phyloP scores from a whole-genome alignment of 2,797 vertebrate genomes.

The Nannoperca obscura region DNA sequence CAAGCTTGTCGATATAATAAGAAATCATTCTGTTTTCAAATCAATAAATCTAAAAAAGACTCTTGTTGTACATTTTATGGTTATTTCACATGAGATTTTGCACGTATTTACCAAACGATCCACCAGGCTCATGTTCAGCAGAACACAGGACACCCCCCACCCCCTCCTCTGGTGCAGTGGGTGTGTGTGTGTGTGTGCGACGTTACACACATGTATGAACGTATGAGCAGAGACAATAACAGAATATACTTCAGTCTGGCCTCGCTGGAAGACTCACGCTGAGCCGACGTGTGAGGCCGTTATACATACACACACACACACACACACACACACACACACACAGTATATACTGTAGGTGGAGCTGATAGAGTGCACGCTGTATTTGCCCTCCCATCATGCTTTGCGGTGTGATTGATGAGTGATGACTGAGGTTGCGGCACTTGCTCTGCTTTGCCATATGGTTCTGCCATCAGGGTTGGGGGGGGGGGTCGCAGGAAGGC shows the following conservation, averaged over 20 bases:
- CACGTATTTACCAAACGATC: background rate
- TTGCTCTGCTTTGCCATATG: constrained; percentile 44
- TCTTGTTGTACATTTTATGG: too few species aligned
- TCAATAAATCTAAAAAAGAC: too few species aligned
- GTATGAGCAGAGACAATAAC: constrained; percentile 8
- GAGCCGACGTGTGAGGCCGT: constrained; percentile 40
- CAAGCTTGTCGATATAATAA: background rate
- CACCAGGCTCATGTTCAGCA: background rate
- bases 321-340: background rate
- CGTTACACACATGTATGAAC: constrained; percentile 15
- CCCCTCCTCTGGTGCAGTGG: constrained; percentile 26
- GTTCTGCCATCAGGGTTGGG: constrained; percentile 21
- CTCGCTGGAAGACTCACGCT: constrained; percentile 55
- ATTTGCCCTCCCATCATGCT: constrained; percentile 69
- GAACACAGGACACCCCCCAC: constrained; percentile 21
- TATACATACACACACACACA: constrained; percentile 33
- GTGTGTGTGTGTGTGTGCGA: constrained; percentile 10
- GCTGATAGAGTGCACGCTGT: constrained; percentile 50
- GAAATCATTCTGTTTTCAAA: too few species aligned
- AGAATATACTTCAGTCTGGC: constrained; percentile 29
- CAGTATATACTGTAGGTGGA: constrained; percentile 15
- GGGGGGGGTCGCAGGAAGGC: constrained; percentile 7
- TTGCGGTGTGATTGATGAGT: constrained; percentile 73
- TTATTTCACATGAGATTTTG: background rate
- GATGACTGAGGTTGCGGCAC: constrained; percentile 49